phyloP scores from a whole-genome alignment of 2,797 vertebrate genomes.

The Xiphorhynchus erythropygius region DNA sequence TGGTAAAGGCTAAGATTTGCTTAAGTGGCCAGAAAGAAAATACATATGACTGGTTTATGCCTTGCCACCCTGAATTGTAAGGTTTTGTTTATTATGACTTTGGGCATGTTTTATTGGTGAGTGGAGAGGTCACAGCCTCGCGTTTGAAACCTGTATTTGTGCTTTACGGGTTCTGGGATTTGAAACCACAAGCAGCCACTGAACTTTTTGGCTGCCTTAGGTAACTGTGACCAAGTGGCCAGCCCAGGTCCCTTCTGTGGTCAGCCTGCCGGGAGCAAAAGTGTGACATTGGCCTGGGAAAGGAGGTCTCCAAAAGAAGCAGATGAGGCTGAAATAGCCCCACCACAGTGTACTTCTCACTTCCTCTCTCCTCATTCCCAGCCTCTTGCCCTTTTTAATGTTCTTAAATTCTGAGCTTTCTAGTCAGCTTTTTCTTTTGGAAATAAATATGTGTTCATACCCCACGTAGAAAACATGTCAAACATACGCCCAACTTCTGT shows the following conservation, averaged over 20 bases:
- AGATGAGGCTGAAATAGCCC: background rate
- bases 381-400: background rate
- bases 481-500: background rate
- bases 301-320: background rate
- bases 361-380: background rate
- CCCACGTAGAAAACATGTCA: background rate
- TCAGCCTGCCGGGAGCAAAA: background rate
- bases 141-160: constrained; percentile 57
- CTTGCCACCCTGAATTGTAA: constrained; percentile 60
- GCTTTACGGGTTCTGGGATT: constrained; percentile 65
- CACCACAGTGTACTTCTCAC: too few species aligned
- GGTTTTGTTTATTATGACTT: constrained; percentile 65
- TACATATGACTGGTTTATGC: constrained; percentile 50
- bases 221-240: background rate
- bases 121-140: constrained; percentile 47
- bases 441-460: background rate
- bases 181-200: constrained; percentile 55
- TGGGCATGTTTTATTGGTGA: constrained; percentile 57
- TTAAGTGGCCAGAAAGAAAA: constrained; percentile 68
- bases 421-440: background rate
- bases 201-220: constrained; percentile 30
- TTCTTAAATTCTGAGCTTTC: background rate
- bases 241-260: background rate
- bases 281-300: background rate
- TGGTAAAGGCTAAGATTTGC: constrained; percentile 61